A percentile compares a stretch with the other conserved stretches of the same genome.
These are phyloP conservation scores for Orthonychiurus folsomi DNA, from an alignment of 2,888 invertebrate species.

Conservation along the genomic window DNA sequence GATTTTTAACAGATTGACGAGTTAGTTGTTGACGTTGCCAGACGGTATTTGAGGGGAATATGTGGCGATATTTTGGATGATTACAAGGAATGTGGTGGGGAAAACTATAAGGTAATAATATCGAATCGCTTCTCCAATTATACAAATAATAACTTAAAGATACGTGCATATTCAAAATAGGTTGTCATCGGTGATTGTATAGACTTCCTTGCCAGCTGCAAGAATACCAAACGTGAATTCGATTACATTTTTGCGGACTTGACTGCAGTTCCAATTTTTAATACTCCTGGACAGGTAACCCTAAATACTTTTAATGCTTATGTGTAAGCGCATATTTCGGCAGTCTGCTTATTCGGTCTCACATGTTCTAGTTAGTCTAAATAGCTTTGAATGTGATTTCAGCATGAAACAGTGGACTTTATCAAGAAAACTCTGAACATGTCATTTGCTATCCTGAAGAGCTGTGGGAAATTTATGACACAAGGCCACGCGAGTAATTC, in stretches of 20 bases:
- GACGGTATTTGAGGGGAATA: constrained; percentile 69
- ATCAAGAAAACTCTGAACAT: constrained; percentile 70
- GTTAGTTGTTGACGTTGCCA: constrained; percentile 77
- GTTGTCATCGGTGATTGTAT: constrained; percentile 78
- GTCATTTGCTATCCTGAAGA: constrained; percentile 69
- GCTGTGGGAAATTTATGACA: constrained; percentile 79
- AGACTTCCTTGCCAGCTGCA: neutral
- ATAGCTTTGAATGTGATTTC: neutral
- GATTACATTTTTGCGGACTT: constrained; percentile 89
- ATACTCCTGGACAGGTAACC: constrained; percentile 56
- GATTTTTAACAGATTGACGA: constrained; percentile 61
- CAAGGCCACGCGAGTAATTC: constrained; percentile 79
- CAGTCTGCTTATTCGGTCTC: constrained; percentile 3
- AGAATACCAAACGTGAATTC: constrained; percentile 65
- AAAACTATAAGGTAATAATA: constrained; percentile 65
- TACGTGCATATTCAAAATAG: constrained; percentile 46
- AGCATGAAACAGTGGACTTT: constrained; percentile 77
- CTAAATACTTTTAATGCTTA: neutral
- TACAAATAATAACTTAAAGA: constrained; percentile 4
- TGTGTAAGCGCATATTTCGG: neutral
- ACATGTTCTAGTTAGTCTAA: too few relatives aligned
- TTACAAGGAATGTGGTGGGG: constrained; percentile 61
- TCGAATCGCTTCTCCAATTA: neutral
- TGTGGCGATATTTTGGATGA: constrained; percentile 79
- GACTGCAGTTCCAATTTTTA: constrained; percentile 83